phyloP scores from a whole-genome alignment of 2,797 vertebrate genomes.

The Capromys pilorides region DNA sequence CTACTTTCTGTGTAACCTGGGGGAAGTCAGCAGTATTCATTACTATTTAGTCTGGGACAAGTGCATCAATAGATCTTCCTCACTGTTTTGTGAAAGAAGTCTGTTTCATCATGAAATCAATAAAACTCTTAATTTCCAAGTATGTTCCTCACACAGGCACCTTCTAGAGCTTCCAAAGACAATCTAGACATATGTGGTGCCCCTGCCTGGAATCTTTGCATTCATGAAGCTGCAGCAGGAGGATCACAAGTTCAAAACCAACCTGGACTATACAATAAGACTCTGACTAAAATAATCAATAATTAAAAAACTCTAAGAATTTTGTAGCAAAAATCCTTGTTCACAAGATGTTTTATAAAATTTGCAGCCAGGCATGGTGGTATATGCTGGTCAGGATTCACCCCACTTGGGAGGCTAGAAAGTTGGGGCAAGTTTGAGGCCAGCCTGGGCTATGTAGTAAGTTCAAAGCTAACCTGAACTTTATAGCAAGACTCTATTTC shows the following conservation, averaged over 20 bases:
- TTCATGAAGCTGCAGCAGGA: not conserved
- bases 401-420: too few relatives aligned
- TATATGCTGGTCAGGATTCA: too few relatives aligned
- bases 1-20: not conserved
- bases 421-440: too few relatives aligned
- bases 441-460: too few relatives aligned
- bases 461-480: too few relatives aligned
- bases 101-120: not conserved
- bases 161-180: not conserved
- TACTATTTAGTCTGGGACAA: not conserved
- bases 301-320: not conserved
- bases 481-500: too few relatives aligned
- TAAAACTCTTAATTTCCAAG: not conserved
- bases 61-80: constrained; percentile 17
- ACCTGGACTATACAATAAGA: not conserved
- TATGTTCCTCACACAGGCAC: not conserved
- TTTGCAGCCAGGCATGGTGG: not conserved
- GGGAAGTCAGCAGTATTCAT: not conserved
- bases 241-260: not conserved
- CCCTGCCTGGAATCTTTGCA: not conserved
- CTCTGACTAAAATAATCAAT: not conserved
- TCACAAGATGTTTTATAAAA: not conserved
- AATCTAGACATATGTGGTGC: not conserved
- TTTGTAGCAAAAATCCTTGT: not conserved
- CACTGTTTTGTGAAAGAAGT: not conserved